These are phyloP conservation scores for Dinocampus coccinellae DNA, from an alignment of 2,888 invertebrate species.

Conservation along the genomic window DNA sequence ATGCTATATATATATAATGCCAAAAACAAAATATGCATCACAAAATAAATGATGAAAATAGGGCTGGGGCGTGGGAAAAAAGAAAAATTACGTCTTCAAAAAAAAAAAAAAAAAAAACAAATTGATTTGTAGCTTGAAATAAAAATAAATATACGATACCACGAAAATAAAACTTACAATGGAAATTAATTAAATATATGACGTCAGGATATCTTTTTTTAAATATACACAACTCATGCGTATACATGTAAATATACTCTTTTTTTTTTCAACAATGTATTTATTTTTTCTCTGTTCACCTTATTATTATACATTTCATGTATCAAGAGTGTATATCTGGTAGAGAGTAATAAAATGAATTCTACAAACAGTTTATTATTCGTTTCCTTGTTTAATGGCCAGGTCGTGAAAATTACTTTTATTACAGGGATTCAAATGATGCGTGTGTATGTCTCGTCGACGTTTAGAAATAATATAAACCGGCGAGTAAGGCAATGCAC, in stretches of 20 bases:
- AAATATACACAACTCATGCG: not conserved
- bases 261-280: not conserved
- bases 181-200: not conserved
- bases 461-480: no score
- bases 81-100: not conserved
- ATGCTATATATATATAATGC: no score
- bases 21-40: not conserved
- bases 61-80: no score
- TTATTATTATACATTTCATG: conserved; percentile 21
- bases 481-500: no score
- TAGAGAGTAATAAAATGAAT: conserved; percentile 62
- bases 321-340: not conserved
- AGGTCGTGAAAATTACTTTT: conserved; percentile 59
- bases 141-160: not conserved
- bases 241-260: no score
- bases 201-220: not conserved
- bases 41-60: no score
- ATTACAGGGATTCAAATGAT: conserved; percentile 47
- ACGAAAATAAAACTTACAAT: not conserved
- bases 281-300: conserved; percentile 11
- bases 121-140: no score
- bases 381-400: conserved; percentile 46
- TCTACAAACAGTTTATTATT: conserved; percentile 63
- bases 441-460: no score
- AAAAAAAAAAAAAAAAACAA: no score